Conservation (phyloP, 1,140 invertebrate species). For the Phymastichus coffea region DNA sequence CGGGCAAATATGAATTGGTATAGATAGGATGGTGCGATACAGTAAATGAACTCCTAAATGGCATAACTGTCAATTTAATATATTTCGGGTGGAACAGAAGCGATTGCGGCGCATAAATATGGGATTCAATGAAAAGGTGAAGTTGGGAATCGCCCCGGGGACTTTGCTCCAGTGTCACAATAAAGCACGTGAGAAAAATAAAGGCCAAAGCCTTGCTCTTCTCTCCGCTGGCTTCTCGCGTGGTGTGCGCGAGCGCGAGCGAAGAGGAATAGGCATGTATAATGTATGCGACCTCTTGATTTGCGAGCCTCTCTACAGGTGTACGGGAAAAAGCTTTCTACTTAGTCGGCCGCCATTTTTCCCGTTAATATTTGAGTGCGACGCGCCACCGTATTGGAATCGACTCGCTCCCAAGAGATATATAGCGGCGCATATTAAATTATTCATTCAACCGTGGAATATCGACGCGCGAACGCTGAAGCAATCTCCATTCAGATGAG, state of each 20-base stretch:
- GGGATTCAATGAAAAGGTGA: no score
- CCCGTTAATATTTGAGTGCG: slow-evolving; percentile 41
- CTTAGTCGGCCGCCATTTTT: slow-evolving; percentile 1
- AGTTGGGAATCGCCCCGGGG: neutral
- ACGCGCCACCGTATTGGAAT: no score
- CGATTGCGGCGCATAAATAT: no score
- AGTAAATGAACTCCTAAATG: no score
- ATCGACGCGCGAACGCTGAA: neutral
- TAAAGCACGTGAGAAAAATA: neutral
- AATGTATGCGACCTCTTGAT: slow-evolving; percentile 35
- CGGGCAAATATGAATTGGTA: no score
- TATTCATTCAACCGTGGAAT: slow-evolving; percentile 7
- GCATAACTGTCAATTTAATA: no score
- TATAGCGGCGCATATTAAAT: no score
- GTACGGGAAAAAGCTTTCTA: neutral
- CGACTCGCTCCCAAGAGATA: no score
- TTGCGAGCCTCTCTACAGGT: slow-evolving; percentile 24
- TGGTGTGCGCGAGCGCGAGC: neutral
- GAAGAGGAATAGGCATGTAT: slow-evolving; percentile 29
- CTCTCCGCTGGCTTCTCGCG: no score
- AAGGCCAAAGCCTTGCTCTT: neutral
- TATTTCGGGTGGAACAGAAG: no score
- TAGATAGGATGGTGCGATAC: no score
- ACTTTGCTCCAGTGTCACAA: neutral
- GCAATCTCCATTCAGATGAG: slow-evolving; percentile 28